A percentile compares a stretch with the other conserved stretches of the same genome.
Conservation (phyloP, 2,797 vertebrate genomes). For the Manis javanica region DNA sequence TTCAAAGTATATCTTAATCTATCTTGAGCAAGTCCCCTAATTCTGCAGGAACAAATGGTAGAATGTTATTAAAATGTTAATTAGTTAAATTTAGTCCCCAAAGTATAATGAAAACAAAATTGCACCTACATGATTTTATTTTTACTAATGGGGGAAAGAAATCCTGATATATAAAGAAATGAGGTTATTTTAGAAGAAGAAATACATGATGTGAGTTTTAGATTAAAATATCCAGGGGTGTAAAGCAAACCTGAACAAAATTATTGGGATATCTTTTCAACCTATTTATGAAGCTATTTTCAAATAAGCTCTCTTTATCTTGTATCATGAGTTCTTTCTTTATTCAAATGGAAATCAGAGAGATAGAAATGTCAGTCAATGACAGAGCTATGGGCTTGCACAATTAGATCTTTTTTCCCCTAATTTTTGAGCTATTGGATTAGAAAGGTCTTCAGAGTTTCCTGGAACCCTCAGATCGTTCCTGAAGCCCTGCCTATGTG, state of each 20-base stretch:
- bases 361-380: not conserved
- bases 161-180: slow-evolving; percentile 79
- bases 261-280: slow-evolving; percentile 66
- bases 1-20: slow-evolving; percentile 85
- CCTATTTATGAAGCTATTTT: slow-evolving; percentile 60
- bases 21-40: slow-evolving; percentile 84
- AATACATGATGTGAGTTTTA: slow-evolving; percentile 69
- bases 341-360: slow-evolving; percentile 60
- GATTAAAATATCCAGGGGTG: slow-evolving; percentile 73
- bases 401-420: not conserved
- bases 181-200: slow-evolving; percentile 77
- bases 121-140: slow-evolving; percentile 87
- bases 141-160: slow-evolving; percentile 81
- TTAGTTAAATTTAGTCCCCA: slow-evolving; percentile 88
- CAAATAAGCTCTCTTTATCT: slow-evolving; percentile 65
- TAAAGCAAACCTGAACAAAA: slow-evolving; percentile 71
- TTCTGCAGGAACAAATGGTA: slow-evolving; percentile 87
- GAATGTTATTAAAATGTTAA: slow-evolving; percentile 91
- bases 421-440: not conserved
- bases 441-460: not conserved
- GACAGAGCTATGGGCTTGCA: not conserved
- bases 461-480: not conserved
- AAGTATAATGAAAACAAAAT: slow-evolving; percentile 85
- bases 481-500: not conserved
- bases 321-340: slow-evolving; percentile 57